Base-by-base conservation (phyloP, 2,888 invertebrate species). In the Nomada fucata region DNA sequence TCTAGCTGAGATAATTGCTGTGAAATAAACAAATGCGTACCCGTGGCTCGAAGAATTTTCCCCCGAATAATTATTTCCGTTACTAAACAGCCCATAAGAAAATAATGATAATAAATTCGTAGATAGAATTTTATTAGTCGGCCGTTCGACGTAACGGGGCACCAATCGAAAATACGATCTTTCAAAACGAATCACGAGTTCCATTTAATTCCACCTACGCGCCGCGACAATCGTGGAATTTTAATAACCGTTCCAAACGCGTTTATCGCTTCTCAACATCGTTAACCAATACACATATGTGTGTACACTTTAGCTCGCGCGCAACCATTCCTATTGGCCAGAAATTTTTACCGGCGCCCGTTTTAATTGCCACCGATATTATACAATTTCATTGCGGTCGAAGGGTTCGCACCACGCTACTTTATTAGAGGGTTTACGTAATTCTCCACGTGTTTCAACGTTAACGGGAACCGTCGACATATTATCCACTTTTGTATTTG, bases 401-500 rank as follows among this genome's bases (percentile, higher is more conserved):
- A 50, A 70, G 15, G 15, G 18, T 36, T 23, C 1, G 9, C 7
- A 18, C 20, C 50, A 50, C 0, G 47, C 15, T 13, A 47, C 36
- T 71, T 60, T 61, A 71, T 61, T 26, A 10, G 0, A 18, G 60
- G 7, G 36, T 36, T 71, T 26, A 15, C 18, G 42, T 20, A 53
- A 47, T 61, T 61, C 36, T 23, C 47, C 13, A 47, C 60, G 50
- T 50, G 50, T 15, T 71, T 26, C 26, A 9, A 4, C 60, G 29
- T 29, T 47, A 26, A 70, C 26, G 36, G 29, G 20, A 50, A 47
- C 47, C n/a, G 15, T 18, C 7, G 23, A 59, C 10, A 3, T 20
- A 55, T 60, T 71, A 71, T 70, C 50, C 60, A 18, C 47, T 29
- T 50, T 60, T 50, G 60, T 71, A 70, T 47, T 26, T 59, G 15